phyloP scores from a whole-genome alignment of 1,140 invertebrate genomes.

The Drosophila funebris region DNA sequence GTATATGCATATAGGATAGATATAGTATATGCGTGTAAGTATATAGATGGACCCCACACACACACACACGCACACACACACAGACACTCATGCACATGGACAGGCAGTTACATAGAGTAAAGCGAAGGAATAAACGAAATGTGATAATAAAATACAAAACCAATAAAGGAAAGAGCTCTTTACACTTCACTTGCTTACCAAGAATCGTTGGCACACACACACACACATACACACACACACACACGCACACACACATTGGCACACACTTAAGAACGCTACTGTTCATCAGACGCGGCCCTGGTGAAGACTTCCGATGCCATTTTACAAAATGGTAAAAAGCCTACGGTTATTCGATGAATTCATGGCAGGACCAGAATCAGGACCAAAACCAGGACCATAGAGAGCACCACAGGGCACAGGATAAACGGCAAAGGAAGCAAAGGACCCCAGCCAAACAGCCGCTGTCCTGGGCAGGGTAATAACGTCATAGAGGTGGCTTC shows the following conservation, averaged over 20 bases:
- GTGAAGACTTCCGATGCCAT: conserved; percentile 62
- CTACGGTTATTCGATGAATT: conserved; percentile 74
- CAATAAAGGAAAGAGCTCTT: conserved; percentile 83
- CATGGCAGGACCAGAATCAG: conserved; percentile 18
- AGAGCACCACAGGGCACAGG: conserved; percentile 4
- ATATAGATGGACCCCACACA: conserved; percentile 36
- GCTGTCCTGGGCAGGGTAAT: conserved; percentile 20
- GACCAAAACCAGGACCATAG: not conserved
- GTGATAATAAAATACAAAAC: conserved; percentile 83
- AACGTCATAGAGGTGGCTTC: conserved; percentile 4
- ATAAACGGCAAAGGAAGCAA: conserved; percentile 10
- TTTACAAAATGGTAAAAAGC: conserved; percentile 58
- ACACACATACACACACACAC: conserved; percentile 27
- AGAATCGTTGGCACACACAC: conserved; percentile 56
- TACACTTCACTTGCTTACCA: conserved; percentile 83
- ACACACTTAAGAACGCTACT: conserved; percentile 18
- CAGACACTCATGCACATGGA: conserved; percentile 7
- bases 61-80: conserved; percentile 28
- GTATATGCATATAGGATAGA: conserved; percentile 4
- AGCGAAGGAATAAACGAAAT: conserved; percentile 72
- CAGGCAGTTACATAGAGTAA: conserved; percentile 41
- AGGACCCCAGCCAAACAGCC: not conserved
- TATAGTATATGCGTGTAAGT: too few relatives aligned
- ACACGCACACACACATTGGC: conserved; percentile 2
- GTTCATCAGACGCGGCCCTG: conserved; percentile 15